Base-by-base conservation (phyloP, 2,797 vertebrate species). In the Sphenopsis melanotis region DNA sequence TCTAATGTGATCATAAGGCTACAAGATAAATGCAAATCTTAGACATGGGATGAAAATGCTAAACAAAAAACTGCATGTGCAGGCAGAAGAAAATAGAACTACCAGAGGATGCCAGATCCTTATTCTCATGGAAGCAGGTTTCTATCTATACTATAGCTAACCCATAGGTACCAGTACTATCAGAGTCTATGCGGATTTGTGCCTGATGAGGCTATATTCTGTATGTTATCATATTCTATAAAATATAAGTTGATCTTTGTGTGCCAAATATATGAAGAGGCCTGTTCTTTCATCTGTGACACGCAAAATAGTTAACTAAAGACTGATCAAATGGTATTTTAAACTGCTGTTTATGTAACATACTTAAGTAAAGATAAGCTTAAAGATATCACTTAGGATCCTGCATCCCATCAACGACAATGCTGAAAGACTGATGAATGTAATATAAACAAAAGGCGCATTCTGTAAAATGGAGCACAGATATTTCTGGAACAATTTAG, bases 191-290 rank as follows among this genome's bases (percentile, higher is more conserved):
- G 13, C 3, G 15, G 27, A 60, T 36, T 30, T 65, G 50, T 53
- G 32, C 42, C 50, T 65, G 21, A 41, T 37, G 12, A 75, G 15
- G 16, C 65, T 34, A 61, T 2, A n/a, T n/a, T n/a, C 30, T 22
- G 21, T 27, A 12, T 22, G 27, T 41, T 37, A 59, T 49, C 27
- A 79, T 32, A 68, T 2, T 18, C 27, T 63, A 37, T 46, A 60
- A 91, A 75, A 82, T 17, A 2, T 4, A 75, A 71, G 26, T 17
- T 7, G 5, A 49, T 75, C 16, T 36, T 37, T 8, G 11, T 49
- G 9, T 75, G 46, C 9, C 36, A 75, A 55, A 53, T 30, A 76
- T 2, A 60, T 0, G 0, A 36, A 86, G 1, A 82, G 10, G 1
- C 4, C 50, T 17, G 12, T 69, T 83, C 50, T 69, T 74, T 71